These are phyloP conservation scores for Rhyacichthys aspro DNA, from an alignment of 2,797 vertebrate species.

Conservation along the genomic window DNA sequence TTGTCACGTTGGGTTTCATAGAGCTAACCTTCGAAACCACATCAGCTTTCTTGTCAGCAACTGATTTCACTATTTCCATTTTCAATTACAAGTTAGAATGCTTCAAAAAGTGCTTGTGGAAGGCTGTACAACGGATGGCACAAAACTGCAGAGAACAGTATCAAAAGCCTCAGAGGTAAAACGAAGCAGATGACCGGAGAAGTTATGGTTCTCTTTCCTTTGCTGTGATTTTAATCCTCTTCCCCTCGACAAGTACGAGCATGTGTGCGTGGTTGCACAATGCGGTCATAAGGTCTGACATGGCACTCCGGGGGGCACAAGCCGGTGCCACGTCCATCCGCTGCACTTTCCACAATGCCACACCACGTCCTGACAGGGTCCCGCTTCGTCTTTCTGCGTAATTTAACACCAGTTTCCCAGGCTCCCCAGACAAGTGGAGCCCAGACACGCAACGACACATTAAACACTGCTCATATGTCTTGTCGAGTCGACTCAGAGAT, in stretches of 20 bases:
- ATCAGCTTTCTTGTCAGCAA: too few species aligned
- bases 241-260: slow-evolving; percentile 1
- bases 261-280: slow-evolving; percentile 48
- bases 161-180: slow-evolving; percentile 10
- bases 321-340: slow-evolving; percentile 79
- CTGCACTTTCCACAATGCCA: slow-evolving; percentile 59
- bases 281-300: slow-evolving; percentile 82
- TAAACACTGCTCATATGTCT: slow-evolving; percentile 70
- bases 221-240: slow-evolving; percentile 29
- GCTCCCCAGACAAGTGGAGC: slow-evolving; percentile 51
- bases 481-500: slow-evolving; percentile 38
- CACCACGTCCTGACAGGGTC: slow-evolving; percentile 78
- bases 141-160: neutral
- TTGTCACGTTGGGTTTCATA: too few species aligned
- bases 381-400: slow-evolving; percentile 78
- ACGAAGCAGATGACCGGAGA: neutral
- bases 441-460: slow-evolving; percentile 60
- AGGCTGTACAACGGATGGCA: neutral
- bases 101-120: too few species aligned
- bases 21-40: too few species aligned
- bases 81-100: too few species aligned
- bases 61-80: too few species aligned
- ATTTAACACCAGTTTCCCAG: slow-evolving; percentile 81
- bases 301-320: slow-evolving; percentile 76
- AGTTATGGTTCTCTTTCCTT: slow-evolving; percentile 12